Conservation (phyloP, 2,888 invertebrate species). For the Sphaerophoria rueppellii region DNA sequence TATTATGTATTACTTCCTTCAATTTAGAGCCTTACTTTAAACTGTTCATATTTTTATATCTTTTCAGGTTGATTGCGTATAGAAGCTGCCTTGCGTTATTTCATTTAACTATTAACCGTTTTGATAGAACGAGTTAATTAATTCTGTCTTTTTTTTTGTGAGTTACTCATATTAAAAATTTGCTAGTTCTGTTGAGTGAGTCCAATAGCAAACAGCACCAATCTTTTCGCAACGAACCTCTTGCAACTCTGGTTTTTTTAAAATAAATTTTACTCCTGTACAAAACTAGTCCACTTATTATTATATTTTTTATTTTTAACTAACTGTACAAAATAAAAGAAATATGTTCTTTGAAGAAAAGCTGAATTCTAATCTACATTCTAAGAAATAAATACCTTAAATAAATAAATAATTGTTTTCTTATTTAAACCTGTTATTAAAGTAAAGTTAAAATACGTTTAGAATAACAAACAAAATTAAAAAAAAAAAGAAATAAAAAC, state of each 20-base stretch:
- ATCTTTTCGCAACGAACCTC: constrained; percentile 52
- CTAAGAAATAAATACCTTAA: constrained; percentile 8
- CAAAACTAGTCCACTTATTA: constrained; percentile 38
- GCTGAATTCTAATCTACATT: constrained; percentile 28
- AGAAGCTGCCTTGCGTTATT: too few relatives aligned
- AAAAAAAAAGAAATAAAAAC: not conserved
- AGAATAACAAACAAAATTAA: constrained; percentile 17
- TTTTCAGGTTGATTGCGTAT: too few relatives aligned
- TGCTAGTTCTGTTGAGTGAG: too few relatives aligned
- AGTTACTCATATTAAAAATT: too few relatives aligned
- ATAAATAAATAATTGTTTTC: not conserved
- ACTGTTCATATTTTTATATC: too few relatives aligned
- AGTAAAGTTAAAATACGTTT: constrained; percentile 4
- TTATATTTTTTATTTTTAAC: constrained; percentile 19
- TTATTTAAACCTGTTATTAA: not conserved
- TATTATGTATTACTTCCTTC: too few relatives aligned
- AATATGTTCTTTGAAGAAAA: constrained; percentile 20
- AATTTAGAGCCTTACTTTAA: too few relatives aligned
- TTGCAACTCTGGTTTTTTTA: constrained; percentile 21
- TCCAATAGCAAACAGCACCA: constrained; percentile 56
- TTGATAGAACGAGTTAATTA: too few relatives aligned
- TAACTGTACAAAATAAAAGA: constrained; percentile 37
- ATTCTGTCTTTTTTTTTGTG: too few relatives aligned
- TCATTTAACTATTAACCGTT: too few relatives aligned
- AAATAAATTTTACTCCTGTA: constrained; percentile 28